Evolutionary conservation across 1,140 invertebrate genomes (phyloP).

Genomic region (Formica selysi): DNA sequence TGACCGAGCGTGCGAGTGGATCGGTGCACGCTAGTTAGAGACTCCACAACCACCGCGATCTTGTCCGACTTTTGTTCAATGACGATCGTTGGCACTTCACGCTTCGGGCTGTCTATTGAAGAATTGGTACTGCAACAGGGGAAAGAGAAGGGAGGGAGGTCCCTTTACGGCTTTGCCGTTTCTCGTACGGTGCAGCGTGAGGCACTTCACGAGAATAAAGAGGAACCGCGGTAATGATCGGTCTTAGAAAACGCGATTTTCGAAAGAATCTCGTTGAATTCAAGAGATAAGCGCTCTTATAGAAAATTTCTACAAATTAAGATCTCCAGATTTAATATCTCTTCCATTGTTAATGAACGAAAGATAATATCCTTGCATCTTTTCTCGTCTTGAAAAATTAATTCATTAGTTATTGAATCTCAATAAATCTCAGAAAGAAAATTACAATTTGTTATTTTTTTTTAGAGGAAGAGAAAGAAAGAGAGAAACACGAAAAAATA

Average conservation of each 20-base stretch:
- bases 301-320: neutral
- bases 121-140: slow-evolving; percentile 91
- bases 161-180: slow-evolving; percentile 28
- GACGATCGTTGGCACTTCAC: slow-evolving; percentile 60
- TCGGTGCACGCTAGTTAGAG: slow-evolving; percentile 22
- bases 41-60: slow-evolving; percentile 17
- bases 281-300: neutral
- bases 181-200: neutral
- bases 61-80: neutral
- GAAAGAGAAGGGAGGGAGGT: neutral
- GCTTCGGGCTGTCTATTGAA: slow-evolving; percentile 90
- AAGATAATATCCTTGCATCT: neutral
- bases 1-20: slow-evolving; percentile 35
- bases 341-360: neutral
- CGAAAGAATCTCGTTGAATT: neutral
- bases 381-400: neutral
- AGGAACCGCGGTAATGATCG: neutral
- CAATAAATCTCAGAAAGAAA: neutral
- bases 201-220: neutral
- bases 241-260: neutral
- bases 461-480: neutral
- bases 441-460: neutral
- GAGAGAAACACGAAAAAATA: neutral
- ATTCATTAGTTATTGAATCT: neutral
- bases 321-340: neutral